Conservation (phyloP, 2,113 vertebrate genomes). For the Parus major region DNA sequence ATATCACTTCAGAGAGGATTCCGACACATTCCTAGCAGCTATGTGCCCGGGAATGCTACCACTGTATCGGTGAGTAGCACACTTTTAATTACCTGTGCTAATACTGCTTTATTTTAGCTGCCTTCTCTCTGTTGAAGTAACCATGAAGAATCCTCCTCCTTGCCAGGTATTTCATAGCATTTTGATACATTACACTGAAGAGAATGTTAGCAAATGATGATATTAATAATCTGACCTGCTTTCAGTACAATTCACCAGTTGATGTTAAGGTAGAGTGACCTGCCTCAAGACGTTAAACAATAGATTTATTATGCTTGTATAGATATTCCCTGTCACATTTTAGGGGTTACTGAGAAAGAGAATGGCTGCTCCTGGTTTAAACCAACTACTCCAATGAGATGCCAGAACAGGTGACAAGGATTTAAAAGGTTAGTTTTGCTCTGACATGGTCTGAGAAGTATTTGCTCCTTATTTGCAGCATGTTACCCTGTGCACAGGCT, state of each 20-base stretch:
- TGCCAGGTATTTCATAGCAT: background rate
- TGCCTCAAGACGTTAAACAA: background rate
- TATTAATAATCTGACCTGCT: background rate
- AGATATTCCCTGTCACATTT: background rate
- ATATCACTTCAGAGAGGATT: constrained; percentile 66
- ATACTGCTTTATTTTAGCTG: background rate
- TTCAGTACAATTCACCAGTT: background rate
- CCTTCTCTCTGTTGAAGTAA: background rate
- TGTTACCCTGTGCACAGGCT: background rate
- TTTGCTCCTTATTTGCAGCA: background rate
- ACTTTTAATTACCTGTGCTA: background rate
- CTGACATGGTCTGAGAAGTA: background rate
- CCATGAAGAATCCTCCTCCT: background rate
- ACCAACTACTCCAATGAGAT: background rate
- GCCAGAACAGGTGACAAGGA: background rate
- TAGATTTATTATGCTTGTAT: background rate
- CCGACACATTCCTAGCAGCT: constrained; percentile 46
- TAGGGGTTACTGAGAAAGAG: background rate
- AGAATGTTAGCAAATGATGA: background rate
- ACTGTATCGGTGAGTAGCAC: constrained; percentile 53
- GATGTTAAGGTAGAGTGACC: background rate
- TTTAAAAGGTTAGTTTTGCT: background rate
- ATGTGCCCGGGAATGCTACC: constrained; percentile 36
- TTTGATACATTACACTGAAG: background rate
- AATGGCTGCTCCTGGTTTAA: background rate